Base-by-base conservation (phyloP, 1,140 invertebrate species). In the Macrobrachium rosenbergii region DNA sequence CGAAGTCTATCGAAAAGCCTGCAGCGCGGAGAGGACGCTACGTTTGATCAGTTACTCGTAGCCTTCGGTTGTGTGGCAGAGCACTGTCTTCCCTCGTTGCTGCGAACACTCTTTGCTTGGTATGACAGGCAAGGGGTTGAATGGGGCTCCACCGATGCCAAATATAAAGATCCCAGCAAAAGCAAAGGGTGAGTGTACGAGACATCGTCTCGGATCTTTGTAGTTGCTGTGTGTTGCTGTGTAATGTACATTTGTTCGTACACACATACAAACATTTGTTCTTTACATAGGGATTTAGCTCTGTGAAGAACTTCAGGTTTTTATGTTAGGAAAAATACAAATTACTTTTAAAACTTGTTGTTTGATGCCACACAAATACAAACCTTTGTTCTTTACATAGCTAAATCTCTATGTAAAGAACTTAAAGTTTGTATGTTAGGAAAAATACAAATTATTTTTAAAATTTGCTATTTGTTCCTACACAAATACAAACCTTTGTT, bases 21-120 rank as follows among this genome's bases (percentile, higher is more conserved):
- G 78, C 98, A 99, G 93, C 94, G 98, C 90, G 98, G 98, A 7
- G 98, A 99, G 93, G 98, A 99, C 93, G 91, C 94, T 11, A 95
- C 98, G 89, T 97, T 99, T 92, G 98, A 99, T 93, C 98, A 99
- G 92, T 93, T 99, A n/a, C 93, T 99, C 19, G 96, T 94, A 63
- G 96, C 97, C 0, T 96, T 99, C 91, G 97, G 98, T 28, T 96
- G 96, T 23, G 97, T 98, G 2, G 97, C 98, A 1, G 99, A 99
- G 92, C 97, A 99, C 92, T 99, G 98, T 92, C 93, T 99, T 63
- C 99, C 99, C 2, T 99, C 99, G 14, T 94, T 99, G 83, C 92
- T 99, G 69, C 93, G 95, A 83, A 97, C 98, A n/a, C 92, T 99
- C 16, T 97, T 99, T 91, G 96, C 96, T 45, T 99, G 99, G 99